Evolutionary conservation across 2,113 vertebrate species (phyloP).

Genomic region (Laticauda colubrina): DNA sequence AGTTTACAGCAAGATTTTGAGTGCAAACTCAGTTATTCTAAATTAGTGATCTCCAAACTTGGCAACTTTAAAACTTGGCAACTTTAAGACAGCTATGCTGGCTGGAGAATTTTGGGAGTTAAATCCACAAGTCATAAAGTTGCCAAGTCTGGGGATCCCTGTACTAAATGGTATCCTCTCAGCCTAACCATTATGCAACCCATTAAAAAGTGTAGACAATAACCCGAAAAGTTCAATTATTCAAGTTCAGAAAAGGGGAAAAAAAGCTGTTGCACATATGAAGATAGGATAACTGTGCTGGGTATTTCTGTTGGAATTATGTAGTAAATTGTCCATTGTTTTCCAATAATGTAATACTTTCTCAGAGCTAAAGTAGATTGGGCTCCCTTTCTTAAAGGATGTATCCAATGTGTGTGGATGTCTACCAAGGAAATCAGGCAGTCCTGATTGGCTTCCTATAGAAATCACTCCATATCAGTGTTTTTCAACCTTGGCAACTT

Average conservation of each 20-base stretch:
- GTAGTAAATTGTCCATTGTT: not conserved
- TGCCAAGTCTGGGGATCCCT: no score
- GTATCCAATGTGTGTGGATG: not conserved
- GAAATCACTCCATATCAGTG: not conserved
- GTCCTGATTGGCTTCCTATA: not conserved
- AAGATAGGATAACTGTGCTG: not conserved
- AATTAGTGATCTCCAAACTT: no score
- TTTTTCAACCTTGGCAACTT: not conserved
- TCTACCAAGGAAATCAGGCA: not conserved
- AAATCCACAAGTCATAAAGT: no score
- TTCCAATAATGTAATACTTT: not conserved
- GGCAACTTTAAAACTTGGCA: no score
- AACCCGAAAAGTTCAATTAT: not conserved
- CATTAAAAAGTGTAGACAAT: slow-evolving; percentile 13
- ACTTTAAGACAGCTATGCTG: no score
- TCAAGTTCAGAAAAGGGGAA: not conserved
- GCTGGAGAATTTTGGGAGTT: no score
- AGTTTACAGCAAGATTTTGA: not conserved
- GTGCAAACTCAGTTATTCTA: slow-evolving; percentile 1
- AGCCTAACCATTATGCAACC: not conserved
- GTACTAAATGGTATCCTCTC: not conserved
- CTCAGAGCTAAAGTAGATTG: not conserved
- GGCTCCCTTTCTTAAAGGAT: not conserved
- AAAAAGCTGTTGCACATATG: not conserved
- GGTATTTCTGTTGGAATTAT: not conserved